Evolutionary conservation across 2,797 vertebrate genomes (phyloP), one percentile per base, ranked within the genome.

Genomic region (Columba guinea): DNA sequence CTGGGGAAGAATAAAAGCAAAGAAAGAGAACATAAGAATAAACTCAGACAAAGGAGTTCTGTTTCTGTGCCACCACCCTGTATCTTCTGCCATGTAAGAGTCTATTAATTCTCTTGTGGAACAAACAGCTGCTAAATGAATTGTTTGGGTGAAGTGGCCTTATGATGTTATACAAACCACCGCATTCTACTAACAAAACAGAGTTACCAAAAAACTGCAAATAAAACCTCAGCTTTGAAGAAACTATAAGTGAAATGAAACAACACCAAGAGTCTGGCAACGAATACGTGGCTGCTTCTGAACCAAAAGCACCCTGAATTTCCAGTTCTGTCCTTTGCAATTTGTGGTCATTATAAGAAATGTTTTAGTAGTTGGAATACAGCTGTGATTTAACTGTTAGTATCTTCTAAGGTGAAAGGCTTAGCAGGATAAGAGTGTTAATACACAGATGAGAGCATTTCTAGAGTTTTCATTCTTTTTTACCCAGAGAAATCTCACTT

Each of bases 1-100:
- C 99, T 99, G 97, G 73, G 55, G 41, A 94, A 90, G 82, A 91
- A 88, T 26, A 55, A 96, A 87, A 63, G 28, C 76, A 94, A 95
- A 22, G 32, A 91, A 70, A 87, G 46, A 46, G 26, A 65, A 90
- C 13, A 11, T 75, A 22, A 91, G 86, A 76, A 69, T 30, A 41
- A 89, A 87, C 62, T 78, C 41, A 75, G 89, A 80, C 41, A n/a
- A 34, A 39, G 0, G 3, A 17, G 30, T 74, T 82, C 30, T 34
- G 56, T 59, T 84, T 79, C 71, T 68, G 13, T 37, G 49, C n/a
- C 49, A 82, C 24, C 30, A 60, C 27, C 27, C 69, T 39, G 11
- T 41, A 19, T 59, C 32, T 19, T 46, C 63, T 79, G 64, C 19
- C 39, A 34, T 19, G 32, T 23, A 69, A 27, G 28, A 87, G 55